phyloP scores from a whole-genome alignment of 1,140 invertebrate species.

The Drosophila watanabei region DNA sequence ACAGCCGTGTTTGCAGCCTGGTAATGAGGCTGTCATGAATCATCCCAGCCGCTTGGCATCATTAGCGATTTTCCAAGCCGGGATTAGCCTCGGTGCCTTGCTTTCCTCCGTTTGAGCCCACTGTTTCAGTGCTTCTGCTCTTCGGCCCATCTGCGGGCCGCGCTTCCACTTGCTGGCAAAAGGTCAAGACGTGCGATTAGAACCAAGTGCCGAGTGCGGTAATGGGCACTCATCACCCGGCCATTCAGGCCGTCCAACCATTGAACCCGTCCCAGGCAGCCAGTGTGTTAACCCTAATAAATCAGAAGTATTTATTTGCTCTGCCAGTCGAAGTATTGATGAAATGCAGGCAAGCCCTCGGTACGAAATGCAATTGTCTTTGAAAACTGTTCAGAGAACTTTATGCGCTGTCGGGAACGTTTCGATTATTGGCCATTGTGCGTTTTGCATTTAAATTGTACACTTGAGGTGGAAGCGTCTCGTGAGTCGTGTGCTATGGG shows the following conservation, averaged over 20 bases:
- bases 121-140: slow-evolving; percentile 7
- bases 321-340: slow-evolving; percentile 7
- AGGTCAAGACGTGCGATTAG: slow-evolving; percentile 33
- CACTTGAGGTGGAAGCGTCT: slow-evolving; percentile 15
- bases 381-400: slow-evolving; percentile 27
- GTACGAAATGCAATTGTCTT: slow-evolving; percentile 39
- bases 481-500: slow-evolving; percentile 13
- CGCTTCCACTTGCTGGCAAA: slow-evolving; percentile 22
- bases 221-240: slow-evolving; percentile 25
- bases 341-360: slow-evolving; percentile 22
- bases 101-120: not conserved
- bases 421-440: slow-evolving; percentile 23
- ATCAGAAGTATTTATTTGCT: slow-evolving; percentile 23
- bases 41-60: slow-evolving; percentile 45
- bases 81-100: slow-evolving; percentile 46
- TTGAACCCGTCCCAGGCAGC: slow-evolving; percentile 8
- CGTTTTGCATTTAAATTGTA: slow-evolving; percentile 43
- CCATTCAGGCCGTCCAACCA: slow-evolving; percentile 2
- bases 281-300: slow-evolving; percentile 41
- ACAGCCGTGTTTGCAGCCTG: slow-evolving; percentile 16
- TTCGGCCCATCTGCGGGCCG: slow-evolving; percentile 13
- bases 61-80: slow-evolving; percentile 45
- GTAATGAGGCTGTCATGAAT: slow-evolving; percentile 52
- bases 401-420: slow-evolving; percentile 22
- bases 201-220: slow-evolving; percentile 15